Conservation (phyloP, 2,113 vertebrate species). For the Myrmophylax atrothorax region DNA sequence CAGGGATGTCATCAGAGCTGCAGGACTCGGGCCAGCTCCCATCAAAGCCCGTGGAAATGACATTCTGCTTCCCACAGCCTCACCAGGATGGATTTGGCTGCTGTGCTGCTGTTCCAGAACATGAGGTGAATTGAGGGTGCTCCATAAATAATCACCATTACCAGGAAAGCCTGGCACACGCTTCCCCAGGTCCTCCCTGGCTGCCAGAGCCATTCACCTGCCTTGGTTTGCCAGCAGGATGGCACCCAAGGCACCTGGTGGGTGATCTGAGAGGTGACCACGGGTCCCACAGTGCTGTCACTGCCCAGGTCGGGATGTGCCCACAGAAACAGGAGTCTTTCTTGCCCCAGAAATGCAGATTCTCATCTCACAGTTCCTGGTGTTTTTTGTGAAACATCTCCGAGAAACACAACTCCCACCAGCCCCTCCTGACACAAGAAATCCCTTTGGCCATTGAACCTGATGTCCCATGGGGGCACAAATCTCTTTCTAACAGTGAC, state of each 20-base stretch:
- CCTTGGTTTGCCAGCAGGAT: not conserved
- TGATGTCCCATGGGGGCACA: accelerated
- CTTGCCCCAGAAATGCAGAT: not conserved
- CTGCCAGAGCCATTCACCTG: not conserved
- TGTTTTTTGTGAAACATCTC: not conserved
- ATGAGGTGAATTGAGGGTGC: not conserved
- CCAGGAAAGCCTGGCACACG: not conserved
- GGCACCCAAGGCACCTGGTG: accelerated
- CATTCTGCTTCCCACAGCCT: not conserved
- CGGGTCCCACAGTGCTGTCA: accelerated
- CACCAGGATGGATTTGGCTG: not conserved
- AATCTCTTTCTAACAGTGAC: accelerated
- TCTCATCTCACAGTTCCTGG: not conserved
- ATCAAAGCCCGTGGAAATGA: not conserved
- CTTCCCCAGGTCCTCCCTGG: not conserved
- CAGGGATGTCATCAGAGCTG: not conserved
- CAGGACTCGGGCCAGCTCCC: not conserved
- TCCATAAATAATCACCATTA: not conserved
- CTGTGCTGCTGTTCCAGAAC: not conserved
- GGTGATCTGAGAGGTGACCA: accelerated
- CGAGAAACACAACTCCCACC: accelerated
- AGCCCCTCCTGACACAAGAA: accelerated
- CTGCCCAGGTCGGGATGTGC: not conserved
- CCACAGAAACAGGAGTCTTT: not conserved
- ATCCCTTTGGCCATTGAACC: accelerated